These are phyloP conservation scores for Halichoerus grypus DNA, from an alignment of 2,113 vertebrate genomes.

Conservation along the genomic window DNA sequence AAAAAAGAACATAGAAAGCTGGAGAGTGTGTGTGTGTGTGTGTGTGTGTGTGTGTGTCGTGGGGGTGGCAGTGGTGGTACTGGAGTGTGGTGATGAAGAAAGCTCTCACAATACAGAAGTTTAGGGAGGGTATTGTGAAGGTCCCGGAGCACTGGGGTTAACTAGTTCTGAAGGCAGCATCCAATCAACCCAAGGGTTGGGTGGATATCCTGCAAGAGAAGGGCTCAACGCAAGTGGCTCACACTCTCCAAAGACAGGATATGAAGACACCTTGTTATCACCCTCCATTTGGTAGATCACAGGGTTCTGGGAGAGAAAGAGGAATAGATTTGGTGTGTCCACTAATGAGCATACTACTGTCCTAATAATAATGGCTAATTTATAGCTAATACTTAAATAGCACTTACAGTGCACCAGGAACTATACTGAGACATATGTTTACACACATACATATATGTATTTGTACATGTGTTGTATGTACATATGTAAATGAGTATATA, in stretches of 20 bases:
- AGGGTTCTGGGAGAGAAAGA: background rate
- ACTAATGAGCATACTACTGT: background rate
- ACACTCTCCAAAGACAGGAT: background rate
- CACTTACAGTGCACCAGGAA: background rate
- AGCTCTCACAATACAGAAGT: background rate
- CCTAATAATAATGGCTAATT: background rate
- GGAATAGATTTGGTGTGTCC: background rate
- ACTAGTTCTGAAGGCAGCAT: background rate
- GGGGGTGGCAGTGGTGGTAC: fast-evolving
- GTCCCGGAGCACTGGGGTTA: background rate
- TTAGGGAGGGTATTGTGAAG: background rate
- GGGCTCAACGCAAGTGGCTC: background rate
- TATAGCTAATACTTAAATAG: background rate
- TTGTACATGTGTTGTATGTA: background rate
- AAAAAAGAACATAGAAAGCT: background rate
- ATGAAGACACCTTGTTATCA: background rate
- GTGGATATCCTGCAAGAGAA: background rate
- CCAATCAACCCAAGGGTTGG: too few species aligned
- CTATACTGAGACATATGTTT: background rate
- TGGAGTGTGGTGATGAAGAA: background rate
- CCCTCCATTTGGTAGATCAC: background rate
- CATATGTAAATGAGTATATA: background rate
- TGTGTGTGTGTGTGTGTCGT: background rate
- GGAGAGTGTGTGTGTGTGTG: background rate
- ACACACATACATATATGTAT: background rate